Conservation (phyloP, 23 tunicate genomes). For the Styela plicata region DNA sequence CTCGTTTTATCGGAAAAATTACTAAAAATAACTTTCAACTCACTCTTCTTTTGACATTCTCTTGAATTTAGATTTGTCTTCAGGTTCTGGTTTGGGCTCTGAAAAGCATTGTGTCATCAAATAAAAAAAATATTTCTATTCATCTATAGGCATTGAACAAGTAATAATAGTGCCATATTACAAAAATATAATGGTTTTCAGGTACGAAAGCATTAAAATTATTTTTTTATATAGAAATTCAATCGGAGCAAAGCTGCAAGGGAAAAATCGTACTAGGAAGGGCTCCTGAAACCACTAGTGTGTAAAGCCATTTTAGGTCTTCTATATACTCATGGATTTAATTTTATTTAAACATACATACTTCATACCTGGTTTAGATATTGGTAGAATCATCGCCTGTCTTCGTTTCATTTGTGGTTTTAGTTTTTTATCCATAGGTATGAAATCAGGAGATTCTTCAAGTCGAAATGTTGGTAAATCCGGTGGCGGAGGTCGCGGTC, state of each 20-base stretch:
- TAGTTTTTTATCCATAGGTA: not conserved
- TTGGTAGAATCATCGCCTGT: conserved; percentile 17
- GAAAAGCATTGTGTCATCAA: not conserved
- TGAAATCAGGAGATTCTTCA: conserved; percentile 3
- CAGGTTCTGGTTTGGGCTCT: not conserved
- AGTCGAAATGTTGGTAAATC: conserved; percentile 8
- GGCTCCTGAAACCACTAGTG: too few relatives aligned
- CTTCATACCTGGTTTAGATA: conserved; percentile 12
- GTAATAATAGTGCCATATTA: too few relatives aligned
- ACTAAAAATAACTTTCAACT: not conserved
- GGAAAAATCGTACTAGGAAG: too few relatives aligned
- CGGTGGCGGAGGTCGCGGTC: conserved; percentile 35
- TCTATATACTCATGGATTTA: too few relatives aligned
- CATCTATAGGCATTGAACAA: too few relatives aligned
- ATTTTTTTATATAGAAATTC: too few relatives aligned
- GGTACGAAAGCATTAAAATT: too few relatives aligned
- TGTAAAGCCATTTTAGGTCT: too few relatives aligned
- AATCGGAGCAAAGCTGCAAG: too few relatives aligned
- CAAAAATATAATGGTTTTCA: too few relatives aligned
- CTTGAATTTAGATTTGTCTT: not conserved
- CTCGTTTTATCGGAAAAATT: not conserved
- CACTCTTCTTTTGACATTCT: conserved; percentile 22
- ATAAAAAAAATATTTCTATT: too few relatives aligned
- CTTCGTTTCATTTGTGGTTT: conserved; percentile 8
- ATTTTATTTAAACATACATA: not conserved